Percentiles rank a stretch among this genome's conserved stretches.
These are phyloP conservation scores for Drosophila kuntzei DNA, from an alignment of 2,888 invertebrate genomes.

Conservation along the genomic window DNA sequence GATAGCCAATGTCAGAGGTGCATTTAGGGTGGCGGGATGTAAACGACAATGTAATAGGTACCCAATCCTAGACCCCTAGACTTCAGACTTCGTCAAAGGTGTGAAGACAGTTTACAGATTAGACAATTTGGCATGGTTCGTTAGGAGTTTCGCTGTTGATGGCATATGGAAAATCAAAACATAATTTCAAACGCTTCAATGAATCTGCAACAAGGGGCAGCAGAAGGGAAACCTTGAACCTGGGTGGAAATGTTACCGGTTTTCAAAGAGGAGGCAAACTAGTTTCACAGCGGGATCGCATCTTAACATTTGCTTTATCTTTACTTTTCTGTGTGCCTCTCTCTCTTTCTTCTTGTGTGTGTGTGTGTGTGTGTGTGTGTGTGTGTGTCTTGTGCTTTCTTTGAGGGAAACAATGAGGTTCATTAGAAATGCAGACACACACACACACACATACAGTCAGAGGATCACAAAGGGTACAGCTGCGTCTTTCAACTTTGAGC, in stretches of 20 bases:
- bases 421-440: slow-evolving; percentile 72
- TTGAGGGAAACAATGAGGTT: slow-evolving; percentile 68
- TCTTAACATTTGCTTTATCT: slow-evolving; percentile 33
- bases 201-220: slow-evolving; percentile 31
- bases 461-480: slow-evolving; percentile 74
- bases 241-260: slow-evolving; percentile 64
- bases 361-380: slow-evolving; percentile 15
- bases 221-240: slow-evolving; percentile 43
- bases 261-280: slow-evolving; percentile 68
- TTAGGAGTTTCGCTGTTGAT: slow-evolving; percentile 50
- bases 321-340: slow-evolving; percentile 6
- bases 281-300: slow-evolving; percentile 64
- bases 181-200: slow-evolving; percentile 73
- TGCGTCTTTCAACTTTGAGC: slow-evolving; percentile 55
- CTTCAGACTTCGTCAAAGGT: slow-evolving; percentile 61
- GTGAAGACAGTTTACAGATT: slow-evolving; percentile 74
- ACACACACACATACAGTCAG: slow-evolving; percentile 5
- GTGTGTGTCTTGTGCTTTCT: slow-evolving; percentile 52
- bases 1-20: slow-evolving; percentile 9
- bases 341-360: neutral
- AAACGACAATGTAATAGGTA: slow-evolving; percentile 61
- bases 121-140: slow-evolving; percentile 77
- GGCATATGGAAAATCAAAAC: slow-evolving; percentile 74
- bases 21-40: slow-evolving; percentile 51
- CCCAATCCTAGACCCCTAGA: slow-evolving; percentile 15